Evolutionary conservation across 2,113 vertebrate species (phyloP), one percentile per base, ranked within the genome.

Genomic region (Caranx melampygus): DNA sequence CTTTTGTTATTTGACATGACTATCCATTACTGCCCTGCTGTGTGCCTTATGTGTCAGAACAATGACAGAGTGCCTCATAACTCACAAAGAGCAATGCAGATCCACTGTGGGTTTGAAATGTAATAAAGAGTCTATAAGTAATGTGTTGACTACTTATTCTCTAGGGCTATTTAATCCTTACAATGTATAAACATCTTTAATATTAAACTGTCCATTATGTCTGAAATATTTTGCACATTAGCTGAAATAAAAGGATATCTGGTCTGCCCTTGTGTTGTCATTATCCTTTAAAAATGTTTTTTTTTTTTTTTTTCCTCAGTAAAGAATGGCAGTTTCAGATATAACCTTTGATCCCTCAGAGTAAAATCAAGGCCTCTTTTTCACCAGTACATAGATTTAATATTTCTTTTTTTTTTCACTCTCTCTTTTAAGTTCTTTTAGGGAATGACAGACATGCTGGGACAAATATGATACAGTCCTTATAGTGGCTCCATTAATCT

Each of bases 401-500:
- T 90, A 92, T 95, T 93, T 94, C 5, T 73, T 80, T 75, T 94
- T 74, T 93, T 79, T 81, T 69, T 67, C 93, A 93, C 93, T 93
- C 91, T 79, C 70, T 91, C 81, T 93, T 91, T 93, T 93, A 95
- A 86, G 89, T 95, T 95, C 87, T 90, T 91, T 94, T 89, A 94
- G 96, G 95, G 95, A 96, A 95, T 95, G 95, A 98, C 96, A 96
- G 95, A 98, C 97, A 98, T 98, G 96, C 97, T 97, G 93, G 87
- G 94, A 95, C 94, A 95, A 93, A 94, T 95, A 96, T 95, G 93
- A 92, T 95, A 95, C 93, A 95, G 94, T 95, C 88, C 88, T 92
- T 91, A 93, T 85, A 87, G 82, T 94, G 87, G 78, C 91, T 91
- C 88, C 85, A 82, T 85, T 79, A 78, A 82, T 93, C 86, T 83